A percentile compares a stretch with the other conserved stretches of the same genome.
Conservation (phyloP, 2,797 vertebrate genomes). For the Rhodeus uyekii region DNA sequence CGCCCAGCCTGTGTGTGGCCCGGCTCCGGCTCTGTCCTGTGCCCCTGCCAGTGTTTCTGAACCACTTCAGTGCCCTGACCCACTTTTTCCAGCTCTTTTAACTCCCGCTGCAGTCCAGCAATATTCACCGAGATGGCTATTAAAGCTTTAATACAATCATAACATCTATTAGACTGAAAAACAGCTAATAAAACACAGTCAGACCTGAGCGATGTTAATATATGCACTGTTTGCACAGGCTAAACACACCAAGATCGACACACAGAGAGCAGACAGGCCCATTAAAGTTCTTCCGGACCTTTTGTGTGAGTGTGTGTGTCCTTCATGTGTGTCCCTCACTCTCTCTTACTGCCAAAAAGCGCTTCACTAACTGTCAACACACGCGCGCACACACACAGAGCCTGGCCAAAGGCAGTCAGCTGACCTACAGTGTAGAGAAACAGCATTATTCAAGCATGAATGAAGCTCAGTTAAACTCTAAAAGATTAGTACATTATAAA, state of each 20-base stretch:
- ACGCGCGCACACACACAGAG: conserved; percentile 1
- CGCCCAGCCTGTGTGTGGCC: conserved; percentile 21
- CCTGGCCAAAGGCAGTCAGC: not conserved
- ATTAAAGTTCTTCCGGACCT: not conserved
- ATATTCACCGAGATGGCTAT: conserved; percentile 7
- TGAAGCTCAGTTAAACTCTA: not conserved
- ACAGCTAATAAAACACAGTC: not conserved
- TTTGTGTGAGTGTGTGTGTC: not conserved
- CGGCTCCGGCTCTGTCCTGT: conserved; percentile 8
- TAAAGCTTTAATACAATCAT: conserved; percentile 13
- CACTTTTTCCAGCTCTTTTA: conserved; percentile 25
- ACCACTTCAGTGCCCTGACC: conserved; percentile 32
- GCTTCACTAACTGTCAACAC: conserved; percentile 6
- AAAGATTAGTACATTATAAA: not conserved
- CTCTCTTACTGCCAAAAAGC: conserved; percentile 1
- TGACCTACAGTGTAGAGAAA: conserved; percentile 6
- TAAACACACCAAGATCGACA: not conserved
- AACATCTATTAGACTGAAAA: conserved; percentile 2
- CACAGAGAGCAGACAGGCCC: not conserved
- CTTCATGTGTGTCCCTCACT: not conserved
- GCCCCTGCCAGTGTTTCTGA: conserved; percentile 17
- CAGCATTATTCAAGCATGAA: conserved; percentile 2
- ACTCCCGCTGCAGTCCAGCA: not conserved
- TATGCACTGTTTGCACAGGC: conserved; percentile 3
- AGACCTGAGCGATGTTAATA: conserved; percentile 17